Conservation (phyloP, 2,888 invertebrate genomes). For the Dryobotodes eremita region DNA sequence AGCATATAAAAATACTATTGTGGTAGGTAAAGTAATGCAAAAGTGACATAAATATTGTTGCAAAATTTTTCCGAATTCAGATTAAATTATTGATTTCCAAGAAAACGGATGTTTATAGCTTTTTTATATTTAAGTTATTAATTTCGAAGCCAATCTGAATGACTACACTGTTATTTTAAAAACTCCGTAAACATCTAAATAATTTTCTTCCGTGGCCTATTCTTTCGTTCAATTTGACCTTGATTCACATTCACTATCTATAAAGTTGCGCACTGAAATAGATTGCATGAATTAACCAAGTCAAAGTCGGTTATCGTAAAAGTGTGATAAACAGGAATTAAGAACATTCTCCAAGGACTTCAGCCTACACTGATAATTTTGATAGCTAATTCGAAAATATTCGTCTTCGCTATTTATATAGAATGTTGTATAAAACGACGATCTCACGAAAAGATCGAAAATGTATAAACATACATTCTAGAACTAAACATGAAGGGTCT, state of each 20-base stretch:
- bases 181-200: neutral
- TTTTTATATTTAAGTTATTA: neutral
- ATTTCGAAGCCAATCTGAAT: neutral
- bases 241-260: slow-evolving; percentile 8
- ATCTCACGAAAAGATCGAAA: neutral
- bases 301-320: slow-evolving; percentile 9
- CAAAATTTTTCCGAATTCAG: neutral
- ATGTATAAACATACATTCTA: neutral
- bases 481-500: no score
- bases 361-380: slow-evolving; percentile 5
- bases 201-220: no score
- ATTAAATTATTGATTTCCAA: slow-evolving; percentile 13
- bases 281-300: neutral
- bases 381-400: neutral
- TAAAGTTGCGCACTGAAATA: neutral
- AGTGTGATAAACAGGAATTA: slow-evolving; percentile 9
- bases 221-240: neutral
- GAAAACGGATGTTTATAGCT: neutral
- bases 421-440: neutral
- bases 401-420: neutral
- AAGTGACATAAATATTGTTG: neutral
- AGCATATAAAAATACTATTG: neutral
- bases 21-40: neutral
- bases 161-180: neutral
- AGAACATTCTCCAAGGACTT: neutral